Conservation (phyloP, 2,797 vertebrate genomes). For the Enteromius treurensis region DNA sequence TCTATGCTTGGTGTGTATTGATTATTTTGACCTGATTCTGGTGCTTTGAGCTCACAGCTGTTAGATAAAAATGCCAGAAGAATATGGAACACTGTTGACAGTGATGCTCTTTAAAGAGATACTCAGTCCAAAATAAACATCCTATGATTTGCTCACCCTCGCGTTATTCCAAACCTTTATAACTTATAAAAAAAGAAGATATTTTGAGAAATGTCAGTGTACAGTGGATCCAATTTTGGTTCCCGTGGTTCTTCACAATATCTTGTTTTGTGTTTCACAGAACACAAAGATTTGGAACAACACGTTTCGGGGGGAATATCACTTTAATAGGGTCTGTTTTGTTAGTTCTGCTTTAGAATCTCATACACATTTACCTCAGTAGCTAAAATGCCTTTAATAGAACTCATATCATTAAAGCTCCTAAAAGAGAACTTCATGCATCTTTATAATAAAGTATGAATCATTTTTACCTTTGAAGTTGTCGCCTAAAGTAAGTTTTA, state of each 20-base stretch:
- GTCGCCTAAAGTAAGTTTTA: background rate
- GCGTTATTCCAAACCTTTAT: background rate
- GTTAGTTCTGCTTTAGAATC: background rate
- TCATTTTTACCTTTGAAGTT: background rate
- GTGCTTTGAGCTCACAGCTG: slow-evolving; percentile 21
- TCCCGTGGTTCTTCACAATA: background rate
- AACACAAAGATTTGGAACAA: too few relatives aligned
- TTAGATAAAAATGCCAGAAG: slow-evolving; percentile 22
- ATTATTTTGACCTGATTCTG: slow-evolving; percentile 42
- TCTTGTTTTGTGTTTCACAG: background rate
- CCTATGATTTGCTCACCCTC: background rate
- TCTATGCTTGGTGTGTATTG: slow-evolving; percentile 16
- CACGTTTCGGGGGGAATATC: background rate
- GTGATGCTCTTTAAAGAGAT: background rate
- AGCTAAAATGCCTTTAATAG: background rate
- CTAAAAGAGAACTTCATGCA: too few relatives aligned
- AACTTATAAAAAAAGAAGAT: background rate
- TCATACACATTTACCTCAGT: background rate
- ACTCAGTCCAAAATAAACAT: background rate
- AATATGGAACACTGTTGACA: slow-evolving; percentile 1
- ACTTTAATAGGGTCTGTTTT: background rate
- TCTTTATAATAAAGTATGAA: background rate
- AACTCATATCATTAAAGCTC: background rate
- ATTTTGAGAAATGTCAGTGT: background rate
- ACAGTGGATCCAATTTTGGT: background rate